A percentile compares a stretch with the other conserved stretches of the same genome.
These are phyloP conservation scores for Apamea anceps DNA, from an alignment of 2,888 invertebrate genomes.

Conservation along the genomic window DNA sequence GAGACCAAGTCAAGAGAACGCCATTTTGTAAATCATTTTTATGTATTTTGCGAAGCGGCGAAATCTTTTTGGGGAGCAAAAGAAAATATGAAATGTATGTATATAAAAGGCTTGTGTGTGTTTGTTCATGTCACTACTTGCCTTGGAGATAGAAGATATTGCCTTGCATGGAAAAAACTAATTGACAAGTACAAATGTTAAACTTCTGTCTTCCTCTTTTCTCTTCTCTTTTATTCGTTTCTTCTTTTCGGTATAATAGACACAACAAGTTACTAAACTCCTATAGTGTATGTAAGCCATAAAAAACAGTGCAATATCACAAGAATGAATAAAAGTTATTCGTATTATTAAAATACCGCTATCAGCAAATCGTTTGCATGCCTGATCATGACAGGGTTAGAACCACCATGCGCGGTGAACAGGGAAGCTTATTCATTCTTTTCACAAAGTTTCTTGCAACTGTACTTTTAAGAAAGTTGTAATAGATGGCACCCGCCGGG, in stretches of 20 bases:
- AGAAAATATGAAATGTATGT: conserved; percentile 10
- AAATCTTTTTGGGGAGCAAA: conserved; percentile 31
- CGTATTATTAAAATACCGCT: not conserved
- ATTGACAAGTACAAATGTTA: not conserved
- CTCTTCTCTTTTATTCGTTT: not conserved
- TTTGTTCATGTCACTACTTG: not conserved
- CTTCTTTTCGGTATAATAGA: not conserved
- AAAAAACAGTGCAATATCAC: not conserved
- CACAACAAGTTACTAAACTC: not conserved
- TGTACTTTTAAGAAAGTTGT: conserved; percentile 25
- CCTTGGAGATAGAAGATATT: not conserved
- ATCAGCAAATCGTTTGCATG: not conserved
- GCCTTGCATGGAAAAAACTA: not conserved
- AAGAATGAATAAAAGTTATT: not conserved
- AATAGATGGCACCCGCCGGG: conserved; percentile 26
- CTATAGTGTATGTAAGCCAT: not conserved
- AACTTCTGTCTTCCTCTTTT: not conserved
- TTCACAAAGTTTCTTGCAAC: conserved; percentile 4
- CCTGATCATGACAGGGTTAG: not conserved
- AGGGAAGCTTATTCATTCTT: conserved; percentile 12
- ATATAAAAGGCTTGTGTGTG: conserved; percentile 1
- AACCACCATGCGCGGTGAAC: not conserved
- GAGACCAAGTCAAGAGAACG: conserved; percentile 51
- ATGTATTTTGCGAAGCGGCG: conserved; percentile 48
- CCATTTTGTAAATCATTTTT: conserved; percentile 67